Base-by-base conservation (phyloP, 2,888 invertebrate species). In the Diarsia mendica region DNA sequence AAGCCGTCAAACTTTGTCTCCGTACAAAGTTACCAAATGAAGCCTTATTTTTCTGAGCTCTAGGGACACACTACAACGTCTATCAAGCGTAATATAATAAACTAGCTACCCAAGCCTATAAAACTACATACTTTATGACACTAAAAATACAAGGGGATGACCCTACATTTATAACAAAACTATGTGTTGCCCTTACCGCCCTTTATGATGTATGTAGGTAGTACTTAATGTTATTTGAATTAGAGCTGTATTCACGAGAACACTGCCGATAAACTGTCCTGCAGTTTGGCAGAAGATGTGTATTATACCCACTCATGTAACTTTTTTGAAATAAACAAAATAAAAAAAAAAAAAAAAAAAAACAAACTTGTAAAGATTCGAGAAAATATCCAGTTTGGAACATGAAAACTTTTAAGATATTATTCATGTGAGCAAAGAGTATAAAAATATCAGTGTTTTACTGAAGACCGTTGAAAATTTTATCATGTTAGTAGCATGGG, bases 301-400 rank as follows among this genome's bases (percentile, higher is more conserved):
- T n/a, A n/a, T n/a, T n/a, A n/a, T n/a, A n/a, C n/a, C n/a, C n/a
- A n/a, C n/a, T n/a, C n/a, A n/a, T n/a, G n/a, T n/a, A n/a, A n/a
- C n/a, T n/a, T n/a, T n/a, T n/a, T n/a, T n/a, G n/a, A n/a, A n/a
- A n/a, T n/a, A n/a, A n/a, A n/a, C n/a, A n/a, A n/a, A n/a, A n/a
- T n/a, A n/a, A n/a, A n/a, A n/a, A n/a, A n/a, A n/a, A n/a, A n/a
- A n/a, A n/a, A n/a, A n/a, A n/a, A n/a, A n/a, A n/a, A n/a, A n/a
- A n/a, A n/a, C 39, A 49, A 80, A 81, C 66, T 75, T 70, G 13
- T 58, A 51, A 65, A 81, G 51, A 80, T 76, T 67, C 23, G 3
- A 53, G n/a, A 64, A 81, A 81, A 75, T n/a, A 79, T 69, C 49
- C 49, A 61, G 39, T 70, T 61, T 48, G 20, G 15, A 33, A 58